Percentiles rank a stretch among this genome's conserved stretches.
Conservation (phyloP, 1,140 invertebrate genomes). For the Manduca sexta region DNA sequence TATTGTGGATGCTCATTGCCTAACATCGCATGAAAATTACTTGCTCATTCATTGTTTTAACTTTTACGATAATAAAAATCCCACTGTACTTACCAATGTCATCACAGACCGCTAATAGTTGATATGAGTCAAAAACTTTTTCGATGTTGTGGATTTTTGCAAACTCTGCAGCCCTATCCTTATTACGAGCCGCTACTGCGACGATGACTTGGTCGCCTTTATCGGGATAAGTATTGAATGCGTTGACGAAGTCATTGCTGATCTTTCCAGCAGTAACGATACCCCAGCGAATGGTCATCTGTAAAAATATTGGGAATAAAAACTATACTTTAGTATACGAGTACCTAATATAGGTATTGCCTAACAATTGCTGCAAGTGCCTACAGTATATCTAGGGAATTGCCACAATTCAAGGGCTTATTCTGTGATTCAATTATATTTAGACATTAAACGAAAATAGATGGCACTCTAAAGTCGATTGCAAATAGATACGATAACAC, state of each 20-base stretch:
- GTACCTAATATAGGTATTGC: too few species aligned
- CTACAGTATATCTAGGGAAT: too few species aligned
- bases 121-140: slow-evolving; percentile 42
- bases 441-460: too few species aligned
- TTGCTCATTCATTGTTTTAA: too few species aligned
- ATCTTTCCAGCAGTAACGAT: slow-evolving; percentile 56
- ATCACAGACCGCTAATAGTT: slow-evolving; percentile 42
- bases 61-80: not conserved
- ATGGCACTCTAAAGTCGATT: too few species aligned
- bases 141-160: slow-evolving; percentile 46
- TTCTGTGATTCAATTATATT: too few species aligned
- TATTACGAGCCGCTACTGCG: slow-evolving; percentile 46
- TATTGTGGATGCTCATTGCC: too few species aligned
- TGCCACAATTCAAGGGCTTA: too few species aligned
- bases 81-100: slow-evolving; percentile 37
- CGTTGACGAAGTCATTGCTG: slow-evolving; percentile 53
- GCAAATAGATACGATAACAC: too few species aligned
- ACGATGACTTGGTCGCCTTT: slow-evolving; percentile 40
- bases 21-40: too few species aligned
- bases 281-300: slow-evolving; percentile 60
- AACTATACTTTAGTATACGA: not conserved
- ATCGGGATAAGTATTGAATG: slow-evolving; percentile 45
- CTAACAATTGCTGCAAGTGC: too few species aligned
- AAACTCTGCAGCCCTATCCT: slow-evolving; percentile 40
- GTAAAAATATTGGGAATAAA: slow-evolving; percentile 9